Evolutionary conservation across 37 sponge, comb jelly and placozoan genomes (phyloP).

Genomic region (Geodia barretti): DNA sequence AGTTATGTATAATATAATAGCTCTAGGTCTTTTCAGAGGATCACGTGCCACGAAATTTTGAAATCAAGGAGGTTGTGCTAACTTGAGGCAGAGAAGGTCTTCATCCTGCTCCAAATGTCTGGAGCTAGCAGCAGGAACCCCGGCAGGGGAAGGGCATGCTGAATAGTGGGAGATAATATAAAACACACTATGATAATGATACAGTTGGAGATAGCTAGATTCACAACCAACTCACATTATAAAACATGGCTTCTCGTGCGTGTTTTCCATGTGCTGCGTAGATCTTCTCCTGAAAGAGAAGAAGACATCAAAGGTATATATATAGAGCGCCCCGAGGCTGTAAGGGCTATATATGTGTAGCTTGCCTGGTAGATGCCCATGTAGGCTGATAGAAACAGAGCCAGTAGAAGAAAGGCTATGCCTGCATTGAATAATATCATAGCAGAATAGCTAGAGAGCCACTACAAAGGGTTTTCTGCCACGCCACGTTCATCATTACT

Average conservation of each 20-base stretch:
- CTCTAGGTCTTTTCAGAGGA: too few species aligned
- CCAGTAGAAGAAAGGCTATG: constrained; percentile 59
- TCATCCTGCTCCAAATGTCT: constrained; percentile 43
- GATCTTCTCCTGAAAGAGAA: constrained; percentile 81
- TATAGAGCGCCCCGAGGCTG: background rate
- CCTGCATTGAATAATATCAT: too few species aligned
- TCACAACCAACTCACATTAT: constrained; percentile 67
- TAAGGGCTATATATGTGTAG: too few species aligned
- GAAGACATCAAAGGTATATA: background rate
- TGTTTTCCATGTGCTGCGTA: constrained; percentile 85
- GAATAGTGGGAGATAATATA: background rate
- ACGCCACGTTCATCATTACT: too few species aligned
- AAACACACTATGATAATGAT: too few species aligned
- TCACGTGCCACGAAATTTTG: too few species aligned
- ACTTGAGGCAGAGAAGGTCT: constrained; percentile 64
- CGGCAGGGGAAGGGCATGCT: constrained; percentile 74
- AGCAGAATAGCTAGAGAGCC: too few species aligned
- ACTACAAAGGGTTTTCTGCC: too few species aligned
- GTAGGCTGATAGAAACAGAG: constrained; percentile 72
- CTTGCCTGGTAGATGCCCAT: constrained; percentile 84
- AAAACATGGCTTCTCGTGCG: constrained; percentile 92
- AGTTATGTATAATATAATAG: too few species aligned
- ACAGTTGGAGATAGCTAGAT: background rate
- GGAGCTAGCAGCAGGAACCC: constrained; percentile 76
- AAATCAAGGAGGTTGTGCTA: too few species aligned